Base-by-base conservation (phyloP, 2,888 invertebrate species). In the Coleophora flavipennella region DNA sequence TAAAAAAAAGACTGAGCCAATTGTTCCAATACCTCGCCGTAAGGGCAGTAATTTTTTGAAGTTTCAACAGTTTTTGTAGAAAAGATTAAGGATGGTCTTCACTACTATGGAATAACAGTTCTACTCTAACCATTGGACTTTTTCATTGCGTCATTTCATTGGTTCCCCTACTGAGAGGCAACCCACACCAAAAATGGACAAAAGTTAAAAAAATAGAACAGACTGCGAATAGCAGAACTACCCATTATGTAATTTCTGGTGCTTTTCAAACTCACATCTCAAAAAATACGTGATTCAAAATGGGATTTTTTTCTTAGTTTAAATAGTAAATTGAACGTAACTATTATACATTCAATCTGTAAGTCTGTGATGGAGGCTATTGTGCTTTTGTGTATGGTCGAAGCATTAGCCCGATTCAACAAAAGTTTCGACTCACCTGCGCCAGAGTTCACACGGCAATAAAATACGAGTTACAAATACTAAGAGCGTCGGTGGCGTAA, bases 381-480 rank as follows among this genome's bases (percentile, higher is more conserved):
- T 53, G 45, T 46, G 29, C 46, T 51, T 48, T 48, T 45, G 53
- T 51, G 62, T 55, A 62, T 62, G 61, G 55, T 49, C 6, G 43
- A 40, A 48, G 31, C 46, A 40, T 54, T 53, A 52, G 48, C 49
- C 33, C 20, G 38, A 43, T 34, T 31, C 41, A 43, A 68, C 64
- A 68, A 70, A 58, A 20, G 20, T 20, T 20, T 20, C 42, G 50
- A 47, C 43, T 45, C 61, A 61, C 64, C 63, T 62, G 62, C 58
- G 55, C 48, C 38, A 40, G 41, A 50, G 62, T 73, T 73, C 73
- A 69, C 73, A 73, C 64, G 70, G 59, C 56, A 55, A 65, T 71
- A 70, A 67, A 66, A 55, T 62, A 59, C 55, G 48, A 57, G 50
- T 58, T 59, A n/a, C n/a, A 55, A 53, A 13, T n/a, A 31, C 32